These are phyloP conservation scores for Drosophila cyrtoloma DNA, from an alignment of 2,888 invertebrate species.

Conservation along the genomic window DNA sequence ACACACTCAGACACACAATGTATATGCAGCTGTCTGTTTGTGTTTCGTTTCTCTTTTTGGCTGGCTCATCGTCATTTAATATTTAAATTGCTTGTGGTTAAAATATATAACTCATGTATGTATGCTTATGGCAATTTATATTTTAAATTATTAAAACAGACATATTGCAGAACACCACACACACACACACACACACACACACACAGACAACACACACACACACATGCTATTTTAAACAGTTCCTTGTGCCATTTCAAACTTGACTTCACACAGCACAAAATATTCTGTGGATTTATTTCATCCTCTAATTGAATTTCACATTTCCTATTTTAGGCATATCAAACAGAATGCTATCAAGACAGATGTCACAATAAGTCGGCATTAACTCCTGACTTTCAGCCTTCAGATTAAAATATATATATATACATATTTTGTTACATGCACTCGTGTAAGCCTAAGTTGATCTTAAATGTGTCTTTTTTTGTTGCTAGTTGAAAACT, in stretches of 20 bases:
- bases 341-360: conserved; percentile 47
- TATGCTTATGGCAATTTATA: conserved; percentile 76
- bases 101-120: conserved; percentile 68
- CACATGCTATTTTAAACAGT: not conserved
- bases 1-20: conserved; percentile 12
- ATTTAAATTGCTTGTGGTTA: conserved; percentile 80
- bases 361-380: conserved; percentile 44
- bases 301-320: conserved; percentile 64
- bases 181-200: not conserved
- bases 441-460: not conserved
- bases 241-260: conserved; percentile 51
- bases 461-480: not conserved
- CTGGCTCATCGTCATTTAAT: conserved; percentile 70
- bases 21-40: conserved; percentile 40
- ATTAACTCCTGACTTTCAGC: conserved; percentile 31
- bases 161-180: conserved; percentile 63
- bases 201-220: not conserved
- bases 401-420: conserved; percentile 1
- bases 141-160: conserved; percentile 79
- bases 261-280: conserved; percentile 49
- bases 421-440: not conserved
- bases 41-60: conserved; percentile 21
- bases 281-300: conserved; percentile 41
- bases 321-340: conserved; percentile 52
- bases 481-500: not conserved